Conservation (phyloP, 2,888 invertebrate species). For the Ormyrus nitidulus region DNA sequence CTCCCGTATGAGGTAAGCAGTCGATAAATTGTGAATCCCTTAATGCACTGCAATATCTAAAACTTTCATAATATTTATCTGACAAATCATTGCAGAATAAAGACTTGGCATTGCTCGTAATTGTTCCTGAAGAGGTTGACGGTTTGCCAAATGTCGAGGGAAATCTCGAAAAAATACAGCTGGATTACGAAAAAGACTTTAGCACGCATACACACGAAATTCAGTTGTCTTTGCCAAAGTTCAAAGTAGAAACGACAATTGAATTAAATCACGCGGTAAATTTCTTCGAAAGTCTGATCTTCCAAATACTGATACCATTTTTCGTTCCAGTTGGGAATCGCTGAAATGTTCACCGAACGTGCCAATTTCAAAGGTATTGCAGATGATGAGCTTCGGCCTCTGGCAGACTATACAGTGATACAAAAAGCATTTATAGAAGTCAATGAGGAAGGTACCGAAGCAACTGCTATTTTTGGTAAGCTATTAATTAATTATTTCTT, state of each 20-base stretch:
- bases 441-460: constrained; percentile 91
- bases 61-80: too few species aligned
- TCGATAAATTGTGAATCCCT: too few species aligned
- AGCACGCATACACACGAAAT: constrained; percentile 78
- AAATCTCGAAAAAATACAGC: constrained; percentile 78
- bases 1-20: constrained; percentile 80
- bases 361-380: constrained; percentile 84
- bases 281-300: too few species aligned
- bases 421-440: constrained; percentile 92
- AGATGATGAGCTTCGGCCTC: constrained; percentile 74
- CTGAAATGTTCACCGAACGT: constrained; percentile 78
- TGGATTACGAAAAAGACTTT: constrained; percentile 76
- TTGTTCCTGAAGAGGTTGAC: constrained; percentile 83
- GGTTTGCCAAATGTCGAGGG: constrained; percentile 81
- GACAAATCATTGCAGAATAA: constrained; percentile 78
- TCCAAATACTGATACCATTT: constrained; percentile 5
- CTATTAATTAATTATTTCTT: not conserved
- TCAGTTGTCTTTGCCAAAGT: constrained; percentile 85
- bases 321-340: constrained; percentile 82
- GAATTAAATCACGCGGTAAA: constrained; percentile 81
- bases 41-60: too few species aligned
- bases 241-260: constrained; percentile 86
- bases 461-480: constrained; percentile 89
- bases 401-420: constrained; percentile 83
- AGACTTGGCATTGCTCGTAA: constrained; percentile 84